phyloP scores from a whole-genome alignment of 2,888 invertebrate species.

The Eilema sororculum region DNA sequence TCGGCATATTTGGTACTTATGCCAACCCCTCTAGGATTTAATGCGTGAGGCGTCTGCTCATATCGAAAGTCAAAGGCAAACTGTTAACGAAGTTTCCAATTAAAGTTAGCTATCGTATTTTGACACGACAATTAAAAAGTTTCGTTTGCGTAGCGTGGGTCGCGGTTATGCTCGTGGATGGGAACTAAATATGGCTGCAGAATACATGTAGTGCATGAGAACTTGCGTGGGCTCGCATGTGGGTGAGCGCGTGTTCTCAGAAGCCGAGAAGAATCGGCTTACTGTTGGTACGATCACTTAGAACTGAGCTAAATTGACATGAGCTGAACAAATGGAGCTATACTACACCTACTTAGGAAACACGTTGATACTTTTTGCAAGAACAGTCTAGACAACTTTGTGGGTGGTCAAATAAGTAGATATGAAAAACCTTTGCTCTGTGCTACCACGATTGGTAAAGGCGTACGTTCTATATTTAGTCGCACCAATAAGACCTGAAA shows the following conservation, averaged over 20 bases:
- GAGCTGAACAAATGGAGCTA: not conserved
- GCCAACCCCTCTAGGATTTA: not conserved
- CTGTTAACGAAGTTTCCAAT: constrained; percentile 32
- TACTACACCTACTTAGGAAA: not conserved
- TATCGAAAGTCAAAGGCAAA: constrained; percentile 16
- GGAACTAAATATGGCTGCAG: constrained; percentile 9
- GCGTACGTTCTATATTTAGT: too few species aligned
- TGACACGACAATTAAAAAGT: constrained; percentile 33
- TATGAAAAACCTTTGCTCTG: too few species aligned
- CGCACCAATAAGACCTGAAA: too few species aligned
- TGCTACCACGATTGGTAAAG: too few species aligned
- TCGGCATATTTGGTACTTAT: not conserved
- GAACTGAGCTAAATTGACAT: not conserved
- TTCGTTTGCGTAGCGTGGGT: constrained; percentile 24
- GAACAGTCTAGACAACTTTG: not conserved
- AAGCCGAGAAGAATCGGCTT: constrained; percentile 19
- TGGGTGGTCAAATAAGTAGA: too few species aligned
- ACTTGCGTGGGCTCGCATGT: constrained; percentile 39
- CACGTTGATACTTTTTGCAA: not conserved
- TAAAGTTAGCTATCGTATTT: constrained; percentile 32
- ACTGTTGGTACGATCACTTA: constrained; percentile 17
- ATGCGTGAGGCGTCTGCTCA: not conserved
- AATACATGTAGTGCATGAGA: constrained; percentile 19
- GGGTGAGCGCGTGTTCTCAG: constrained; percentile 31
- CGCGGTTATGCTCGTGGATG: constrained; percentile 18